phyloP scores from a whole-genome alignment of 2,797 vertebrate species.

The Chloroceryle amazona region DNA sequence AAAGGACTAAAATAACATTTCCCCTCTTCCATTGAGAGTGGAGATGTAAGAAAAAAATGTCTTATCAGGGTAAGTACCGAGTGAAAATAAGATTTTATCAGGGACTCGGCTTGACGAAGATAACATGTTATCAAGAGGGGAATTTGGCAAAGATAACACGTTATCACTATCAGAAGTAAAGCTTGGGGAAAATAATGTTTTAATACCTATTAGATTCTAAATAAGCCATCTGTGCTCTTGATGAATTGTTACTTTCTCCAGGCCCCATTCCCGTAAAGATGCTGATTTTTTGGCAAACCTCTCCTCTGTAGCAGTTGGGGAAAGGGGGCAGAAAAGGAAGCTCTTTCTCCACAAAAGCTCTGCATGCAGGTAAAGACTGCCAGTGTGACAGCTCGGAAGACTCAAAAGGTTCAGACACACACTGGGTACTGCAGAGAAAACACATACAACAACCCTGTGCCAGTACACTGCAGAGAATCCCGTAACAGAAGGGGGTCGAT shows the following conservation, averaged over 20 bases:
- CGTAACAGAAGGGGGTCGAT: rapidly evolving
- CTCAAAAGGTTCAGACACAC: background rate
- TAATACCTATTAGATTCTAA: constrained; percentile 76
- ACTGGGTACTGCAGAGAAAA: background rate
- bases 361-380: background rate
- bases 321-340: background rate
- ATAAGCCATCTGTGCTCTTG: constrained; percentile 64
- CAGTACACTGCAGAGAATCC: background rate
- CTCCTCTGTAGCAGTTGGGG: constrained; percentile 29
- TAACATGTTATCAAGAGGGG: constrained; percentile 65
- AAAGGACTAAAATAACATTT: constrained; percentile 28
- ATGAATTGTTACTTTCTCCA: constrained; percentile 66
- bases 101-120: constrained; percentile 66
- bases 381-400: background rate
- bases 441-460: background rate
- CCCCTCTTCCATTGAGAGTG: background rate
- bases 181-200: constrained; percentile 70
- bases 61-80: constrained; percentile 59
- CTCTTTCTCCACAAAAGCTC: background rate
- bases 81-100: constrained; percentile 70
- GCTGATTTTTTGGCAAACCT: constrained; percentile 34
- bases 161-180: constrained; percentile 73
- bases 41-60: constrained; percentile 60
- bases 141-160: constrained; percentile 75
- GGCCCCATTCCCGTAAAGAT: constrained; percentile 35